phyloP scores from a whole-genome alignment of 2,113 vertebrate species.

The Cyanistes caeruleus region DNA sequence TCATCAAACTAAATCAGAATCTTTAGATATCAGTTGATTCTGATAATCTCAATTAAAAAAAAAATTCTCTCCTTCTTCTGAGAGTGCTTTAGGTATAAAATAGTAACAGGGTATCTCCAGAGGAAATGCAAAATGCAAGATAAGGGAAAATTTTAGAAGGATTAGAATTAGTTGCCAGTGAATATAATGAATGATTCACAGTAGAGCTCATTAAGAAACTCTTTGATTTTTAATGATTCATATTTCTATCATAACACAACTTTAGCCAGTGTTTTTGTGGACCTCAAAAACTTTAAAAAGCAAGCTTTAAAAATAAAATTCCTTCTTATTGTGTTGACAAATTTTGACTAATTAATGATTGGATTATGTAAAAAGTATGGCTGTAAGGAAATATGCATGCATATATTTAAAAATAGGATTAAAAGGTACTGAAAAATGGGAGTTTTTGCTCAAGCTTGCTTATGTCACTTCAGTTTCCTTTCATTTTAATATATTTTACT shows the following conservation, averaged over 20 bases:
- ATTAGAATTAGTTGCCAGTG: neutral
- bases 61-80: neutral
- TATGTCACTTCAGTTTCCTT: neutral
- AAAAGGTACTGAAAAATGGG: neutral
- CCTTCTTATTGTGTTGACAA: neutral
- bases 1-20: neutral
- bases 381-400: neutral
- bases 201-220: neutral
- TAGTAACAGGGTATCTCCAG: neutral
- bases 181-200: neutral
- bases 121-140: neutral
- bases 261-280: neutral
- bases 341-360: neutral
- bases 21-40: neutral
- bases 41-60: neutral
- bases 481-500: neutral
- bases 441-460: neutral
- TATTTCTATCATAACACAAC: neutral
- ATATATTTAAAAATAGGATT: neutral
- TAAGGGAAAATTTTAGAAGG: neutral
- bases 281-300: neutral
- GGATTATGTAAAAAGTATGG: neutral
- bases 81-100: neutral
- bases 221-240: neutral
- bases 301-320: neutral